Conservation (phyloP, 2,888 invertebrate genomes). For the Apodemia mormo region DNA sequence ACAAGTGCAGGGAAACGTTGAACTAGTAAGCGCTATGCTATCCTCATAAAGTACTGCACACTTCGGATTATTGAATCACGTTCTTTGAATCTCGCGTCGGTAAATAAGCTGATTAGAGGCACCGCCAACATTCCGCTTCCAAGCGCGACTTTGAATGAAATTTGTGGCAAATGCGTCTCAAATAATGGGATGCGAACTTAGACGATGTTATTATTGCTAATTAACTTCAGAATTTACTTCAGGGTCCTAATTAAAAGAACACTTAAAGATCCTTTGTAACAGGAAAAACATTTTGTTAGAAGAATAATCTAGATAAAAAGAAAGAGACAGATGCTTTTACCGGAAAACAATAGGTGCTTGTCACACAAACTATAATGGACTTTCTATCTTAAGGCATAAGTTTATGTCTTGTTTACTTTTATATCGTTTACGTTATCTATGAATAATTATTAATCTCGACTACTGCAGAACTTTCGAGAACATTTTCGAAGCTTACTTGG, state of each 20-base stretch:
- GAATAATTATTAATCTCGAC: too few relatives aligned
- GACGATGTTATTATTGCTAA: constrained; percentile 24
- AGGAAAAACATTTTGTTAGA: too few relatives aligned
- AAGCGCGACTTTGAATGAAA: constrained; percentile 25
- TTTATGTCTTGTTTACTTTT: too few relatives aligned
- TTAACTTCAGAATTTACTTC: constrained; percentile 4
- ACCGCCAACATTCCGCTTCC: constrained; percentile 26
- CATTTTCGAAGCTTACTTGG: too few relatives aligned
- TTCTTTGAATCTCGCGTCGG: constrained; percentile 33
- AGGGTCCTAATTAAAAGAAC: not conserved
- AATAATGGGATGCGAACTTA: constrained; percentile 25
- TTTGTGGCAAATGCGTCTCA: constrained; percentile 30
- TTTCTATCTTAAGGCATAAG: too few relatives aligned
- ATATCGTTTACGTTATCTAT: too few relatives aligned
- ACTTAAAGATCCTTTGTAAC: not conserved
- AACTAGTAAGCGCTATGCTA: not conserved
- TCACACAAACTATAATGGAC: too few relatives aligned
- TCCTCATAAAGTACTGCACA: constrained; percentile 23
- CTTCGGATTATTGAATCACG: constrained; percentile 34
- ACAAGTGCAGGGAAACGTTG: not conserved
- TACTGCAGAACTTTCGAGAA: too few relatives aligned
- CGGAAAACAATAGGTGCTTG: too few relatives aligned
- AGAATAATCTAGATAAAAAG: too few relatives aligned
- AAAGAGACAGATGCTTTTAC: too few relatives aligned
- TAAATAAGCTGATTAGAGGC: constrained; percentile 37